These are phyloP conservation scores for Petrolisthes cinctipes DNA, from an alignment of 2,888 invertebrate species.

Conservation along the genomic window DNA sequence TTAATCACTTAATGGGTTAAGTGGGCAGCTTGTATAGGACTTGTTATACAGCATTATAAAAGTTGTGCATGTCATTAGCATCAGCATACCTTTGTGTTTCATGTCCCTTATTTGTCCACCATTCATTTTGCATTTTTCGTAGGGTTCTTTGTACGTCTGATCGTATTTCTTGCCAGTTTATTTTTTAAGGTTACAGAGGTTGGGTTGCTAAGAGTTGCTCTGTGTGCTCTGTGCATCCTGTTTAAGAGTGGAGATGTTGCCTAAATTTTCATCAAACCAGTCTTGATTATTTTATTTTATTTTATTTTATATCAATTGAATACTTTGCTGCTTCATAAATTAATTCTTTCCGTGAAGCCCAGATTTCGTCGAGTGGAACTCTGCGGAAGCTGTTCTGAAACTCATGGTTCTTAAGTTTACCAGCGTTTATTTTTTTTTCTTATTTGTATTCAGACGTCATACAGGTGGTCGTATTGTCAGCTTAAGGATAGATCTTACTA, in stretches of 20 bases:
- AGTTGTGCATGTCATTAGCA: conserved; percentile 1
- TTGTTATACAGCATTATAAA: not conserved
- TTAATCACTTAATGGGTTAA: too few species aligned
- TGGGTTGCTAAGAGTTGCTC: not conserved
- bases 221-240: not conserved
- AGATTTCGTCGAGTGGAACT: not conserved
- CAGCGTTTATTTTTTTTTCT: too few species aligned
- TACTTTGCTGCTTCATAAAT: not conserved
- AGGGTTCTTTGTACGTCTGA: not conserved
- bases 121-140: conserved; percentile 1
- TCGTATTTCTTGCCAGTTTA: not conserved
- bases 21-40: too few species aligned
- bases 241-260: not conserved
- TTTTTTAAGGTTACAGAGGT: not conserved
- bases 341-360: not conserved
- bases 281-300: not conserved
- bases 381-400: too few species aligned
- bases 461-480: too few species aligned
- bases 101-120: not conserved
- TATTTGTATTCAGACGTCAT: too few species aligned
- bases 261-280: not conserved
- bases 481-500: not conserved
- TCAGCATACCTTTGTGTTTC: conserved; percentile 1
- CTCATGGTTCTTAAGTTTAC: too few species aligned
- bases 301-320: not conserved